Conservation (phyloP, 2,797 vertebrate genomes). For the Syngnathus rostellatus region DNA sequence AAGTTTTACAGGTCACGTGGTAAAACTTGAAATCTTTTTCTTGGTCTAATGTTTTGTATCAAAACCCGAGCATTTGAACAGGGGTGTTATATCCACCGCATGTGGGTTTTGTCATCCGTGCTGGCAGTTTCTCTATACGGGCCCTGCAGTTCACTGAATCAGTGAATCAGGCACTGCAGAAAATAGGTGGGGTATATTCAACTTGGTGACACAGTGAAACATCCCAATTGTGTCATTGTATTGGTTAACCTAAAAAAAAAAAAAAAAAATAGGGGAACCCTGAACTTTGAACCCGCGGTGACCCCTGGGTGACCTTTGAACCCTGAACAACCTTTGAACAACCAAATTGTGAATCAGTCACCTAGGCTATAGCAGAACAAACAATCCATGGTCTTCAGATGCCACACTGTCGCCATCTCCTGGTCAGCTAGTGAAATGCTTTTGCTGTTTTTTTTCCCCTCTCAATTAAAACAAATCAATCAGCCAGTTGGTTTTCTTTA, state of each 20-base stretch:
- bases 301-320: too few species aligned
- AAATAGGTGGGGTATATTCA: neutral
- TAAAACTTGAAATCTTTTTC: neutral
- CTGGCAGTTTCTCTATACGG: neutral
- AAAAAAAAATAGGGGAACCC: too few species aligned
- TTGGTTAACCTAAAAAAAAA: neutral
- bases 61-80: neutral
- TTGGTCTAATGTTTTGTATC: neutral
- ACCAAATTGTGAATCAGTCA: too few species aligned
- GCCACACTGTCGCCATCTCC: too few species aligned
- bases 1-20: neutral
- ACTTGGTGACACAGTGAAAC: conserved; percentile 6
- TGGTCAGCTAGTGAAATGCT: too few species aligned
- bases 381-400: too few species aligned
- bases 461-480: too few species aligned
- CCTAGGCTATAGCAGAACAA: too few species aligned
- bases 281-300: too few species aligned
- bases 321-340: too few species aligned
- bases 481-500: too few species aligned
- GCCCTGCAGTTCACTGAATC: neutral
- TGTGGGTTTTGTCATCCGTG: neutral
- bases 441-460: too few species aligned
- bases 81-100: neutral
- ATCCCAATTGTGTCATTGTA: neutral
- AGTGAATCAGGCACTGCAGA: neutral